Conservation (phyloP, 2,888 invertebrate genomes). For the Cantharis rustica region DNA sequence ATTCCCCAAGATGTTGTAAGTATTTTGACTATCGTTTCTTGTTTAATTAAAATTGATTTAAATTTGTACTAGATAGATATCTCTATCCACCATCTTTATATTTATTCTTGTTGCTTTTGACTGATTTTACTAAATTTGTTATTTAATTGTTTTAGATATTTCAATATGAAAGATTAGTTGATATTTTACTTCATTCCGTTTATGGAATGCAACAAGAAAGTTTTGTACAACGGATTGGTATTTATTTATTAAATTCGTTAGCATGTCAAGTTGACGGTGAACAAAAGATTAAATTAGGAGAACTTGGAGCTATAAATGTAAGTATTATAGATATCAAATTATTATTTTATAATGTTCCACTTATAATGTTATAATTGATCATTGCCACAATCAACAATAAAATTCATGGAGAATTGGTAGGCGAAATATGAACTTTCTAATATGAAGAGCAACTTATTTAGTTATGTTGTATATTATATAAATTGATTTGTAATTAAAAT, state of each 20-base stretch:
- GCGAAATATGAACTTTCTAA: too few relatives aligned
- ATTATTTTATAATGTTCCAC: neutral
- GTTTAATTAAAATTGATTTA: too few relatives aligned
- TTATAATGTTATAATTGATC: too few relatives aligned
- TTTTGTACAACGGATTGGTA: conserved; percentile 92
- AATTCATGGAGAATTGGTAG: too few relatives aligned
- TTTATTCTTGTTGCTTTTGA: too few relatives aligned
- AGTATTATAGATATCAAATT: conserved; percentile 43
- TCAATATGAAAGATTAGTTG: conserved; percentile 86
- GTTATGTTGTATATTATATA: too few relatives aligned
- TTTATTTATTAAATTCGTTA: conserved; percentile 91
- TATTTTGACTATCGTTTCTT: conserved; percentile 33
- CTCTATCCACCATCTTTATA: too few relatives aligned
- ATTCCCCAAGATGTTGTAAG: conserved; percentile 93
- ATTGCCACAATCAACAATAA: too few relatives aligned
- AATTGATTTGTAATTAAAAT: too few relatives aligned
- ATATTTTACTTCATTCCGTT: conserved; percentile 80
- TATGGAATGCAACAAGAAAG: conserved; percentile 83
- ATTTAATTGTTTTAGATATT: conserved; percentile 67
- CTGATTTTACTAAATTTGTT: conserved; percentile 8
- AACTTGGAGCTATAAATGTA: conserved; percentile 84
- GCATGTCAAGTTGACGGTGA: conserved; percentile 95
- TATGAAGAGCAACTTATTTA: too few relatives aligned
- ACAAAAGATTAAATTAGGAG: conserved; percentile 90
- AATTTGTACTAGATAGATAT: too few relatives aligned